Conservation (phyloP, 2,888 invertebrate species). For the Eupsilia transversa region DNA sequence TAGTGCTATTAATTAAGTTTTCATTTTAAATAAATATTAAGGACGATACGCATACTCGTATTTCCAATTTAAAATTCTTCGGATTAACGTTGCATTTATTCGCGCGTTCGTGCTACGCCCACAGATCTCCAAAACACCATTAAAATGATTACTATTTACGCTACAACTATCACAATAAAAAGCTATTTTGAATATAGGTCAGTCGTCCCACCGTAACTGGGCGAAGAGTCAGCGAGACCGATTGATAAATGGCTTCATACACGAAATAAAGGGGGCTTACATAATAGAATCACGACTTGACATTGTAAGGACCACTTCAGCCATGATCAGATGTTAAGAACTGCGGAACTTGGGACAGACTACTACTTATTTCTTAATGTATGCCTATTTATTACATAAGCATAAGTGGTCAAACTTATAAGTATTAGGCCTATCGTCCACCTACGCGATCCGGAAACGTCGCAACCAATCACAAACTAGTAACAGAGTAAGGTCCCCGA, state of each 20-base stretch:
- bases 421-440: background rate
- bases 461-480: background rate
- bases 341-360: slow-evolving; percentile 8
- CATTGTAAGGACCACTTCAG: slow-evolving; percentile 61
- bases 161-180: slow-evolving; percentile 48
- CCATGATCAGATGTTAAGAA: slow-evolving; percentile 40
- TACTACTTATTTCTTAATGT: slow-evolving; percentile 5
- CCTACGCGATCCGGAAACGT: too few relatives aligned
- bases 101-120: background rate
- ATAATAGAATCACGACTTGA: slow-evolving; percentile 66
- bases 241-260: slow-evolving; percentile 64
- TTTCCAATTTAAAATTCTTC: background rate
- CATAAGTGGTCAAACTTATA: background rate
- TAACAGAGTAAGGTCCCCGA: too few relatives aligned
- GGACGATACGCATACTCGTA: too few relatives aligned
- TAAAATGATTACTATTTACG: slow-evolving; percentile 35
- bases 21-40: too few relatives aligned
- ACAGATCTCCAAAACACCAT: slow-evolving; percentile 16
- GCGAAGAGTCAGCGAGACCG: slow-evolving; percentile 22
- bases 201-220: slow-evolving; percentile 3
- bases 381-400: background rate
- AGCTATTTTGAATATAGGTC: slow-evolving; percentile 56
- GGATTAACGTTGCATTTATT: background rate
- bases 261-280: slow-evolving; percentile 54
- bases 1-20: background rate